Evolutionary conservation across 2,113 vertebrate genomes (phyloP), one percentile per base, ranked within the genome.

Genomic region (Pelusios castaneus): DNA sequence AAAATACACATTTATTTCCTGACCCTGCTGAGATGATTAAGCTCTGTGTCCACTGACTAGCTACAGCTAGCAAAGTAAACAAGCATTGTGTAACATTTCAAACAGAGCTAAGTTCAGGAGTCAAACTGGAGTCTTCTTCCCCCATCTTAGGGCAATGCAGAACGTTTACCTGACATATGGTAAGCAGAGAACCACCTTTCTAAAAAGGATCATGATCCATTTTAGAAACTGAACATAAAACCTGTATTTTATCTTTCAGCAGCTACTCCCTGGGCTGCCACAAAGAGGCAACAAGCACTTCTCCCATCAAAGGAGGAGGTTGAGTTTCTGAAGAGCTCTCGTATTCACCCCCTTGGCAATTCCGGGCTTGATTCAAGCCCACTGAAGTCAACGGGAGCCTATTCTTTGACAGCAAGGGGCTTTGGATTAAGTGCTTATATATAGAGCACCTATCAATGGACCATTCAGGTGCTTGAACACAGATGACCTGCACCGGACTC

Each of bases 1-100:
- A 63, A 7, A 29, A 91, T 82, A 31, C 8, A 90, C 82, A 82
- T 94, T 77, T 88, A 87, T 58, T 91, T 85, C 34, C 78, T 81
- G 22, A 90, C 6, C 22, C 38, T 94, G 84, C 52, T 45, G 52
- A 19, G 10, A 83, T 1, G 2, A 41, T 80, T 93, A 55, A 73
- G 27, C 55, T 56, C 47, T 78, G 21, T 6, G 43, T 77, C 27
- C 34, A 41, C 7, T 41, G 3, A 93, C 21, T 34, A 12, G 43
- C n/a, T 63, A 12, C 24, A 67, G 31, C 3, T 1, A 17, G 17
- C 14, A 41, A 89, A 22, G 58, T 77, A 82, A 91, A 75, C 38
- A 3, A 83, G 89, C 24, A 51, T 0, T 87, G 73, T 10, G 90
- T 82, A 85, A 91, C 34, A n/a, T 70, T 70, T 38, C 19, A 70